Evolutionary conservation across 2,888 invertebrate genomes (phyloP), one percentile per base, ranked within the genome.

Genomic region (Cerastis rubricosa): DNA sequence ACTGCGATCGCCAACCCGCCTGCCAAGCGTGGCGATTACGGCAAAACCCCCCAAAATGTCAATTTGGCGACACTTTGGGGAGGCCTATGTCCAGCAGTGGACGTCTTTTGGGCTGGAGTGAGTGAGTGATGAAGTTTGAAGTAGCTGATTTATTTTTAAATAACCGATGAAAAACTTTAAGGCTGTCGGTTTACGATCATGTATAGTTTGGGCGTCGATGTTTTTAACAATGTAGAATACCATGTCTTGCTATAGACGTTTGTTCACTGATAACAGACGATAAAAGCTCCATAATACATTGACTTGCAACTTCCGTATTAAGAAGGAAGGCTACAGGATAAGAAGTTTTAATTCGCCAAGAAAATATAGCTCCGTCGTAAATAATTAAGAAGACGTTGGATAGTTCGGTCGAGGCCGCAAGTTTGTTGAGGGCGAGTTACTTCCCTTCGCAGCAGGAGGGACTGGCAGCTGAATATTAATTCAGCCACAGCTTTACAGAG

Each of bases 371-470:
- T 68, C 57, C 78, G 83, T 70, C 61, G 76, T 87, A 80, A 85
- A 85, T 85, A 80, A 79, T 80, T 76, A 74, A 86, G 71, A 66
- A 71, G 83, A 76, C 43, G 76, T 63, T 47, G 80, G 76, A 80
- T 83, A 85, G 80, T 87, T 80, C 61, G 29, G 65, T 47, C 54
- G 72, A 61, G 63, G 70, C 85, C 54, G 57, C 72, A 84, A 85
- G 67, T 87, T 85, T 84, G 76, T 84, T 87, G 78, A 81, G 68
- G 81, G 65, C 40, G 63, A 87, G 75, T 85, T 79, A 70, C 80
- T 54, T 71, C n/a, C 59, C 51, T 65, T 65, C 76, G 64, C 73
- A 74, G 77, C 67, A 51, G 51, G 68, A 47, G 68, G 66, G 54
- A 74, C 80, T 76, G 73, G 63, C 70, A 66, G 69, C 69, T 66